Evolutionary conservation across 2,888 invertebrate species (phyloP), one percentile per base, ranked within the genome.

Genomic region (Tinea semifulvella): DNA sequence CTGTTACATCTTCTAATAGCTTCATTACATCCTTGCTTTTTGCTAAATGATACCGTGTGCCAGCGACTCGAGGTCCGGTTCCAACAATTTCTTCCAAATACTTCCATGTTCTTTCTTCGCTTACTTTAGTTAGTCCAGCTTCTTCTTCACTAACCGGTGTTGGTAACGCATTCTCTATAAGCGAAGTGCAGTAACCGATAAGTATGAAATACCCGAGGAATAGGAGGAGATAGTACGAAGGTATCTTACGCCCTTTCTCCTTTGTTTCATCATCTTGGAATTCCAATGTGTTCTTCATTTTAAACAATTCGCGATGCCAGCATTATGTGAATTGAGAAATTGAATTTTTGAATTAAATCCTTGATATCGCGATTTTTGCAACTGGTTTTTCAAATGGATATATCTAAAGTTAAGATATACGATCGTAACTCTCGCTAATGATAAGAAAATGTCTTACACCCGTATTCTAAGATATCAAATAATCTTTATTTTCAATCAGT

Each of bases 11-110:
- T 8, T 43, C 31, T 7, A 47, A 16, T 13, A 43, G 16, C 8
- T 28, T 25, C 40, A 20, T 18, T 2, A 47, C 31, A 16, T 43
- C 40, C 7, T 31, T 39, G 3, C 43, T 45, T 26, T 45, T 38
- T 22, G 36, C 11, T 11, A 42, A 17, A 14, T 47, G 47, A 25
- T 45, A 45, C 28, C 16, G 13, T 17, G 36, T 43, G 31, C 47
- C 47, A 13, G 45, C 43, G 5, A 47, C 47, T 20, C 45, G n/a
- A 1, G 47, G 73, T 46, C 56, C 49, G 1, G 57, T 52, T 0
- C 79, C 79, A 1, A 72, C 45, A 3, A 77, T 69, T 10, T 53
- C 47, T 4, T 56, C 3, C 0, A 80, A 51, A 50, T 72, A 69
- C 0, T 52, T 48, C 46, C 53, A 53, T 0, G 77, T 73, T 0